Conservation (phyloP, 64 coral and sea anemone species). For the Catalaphyllia jardinei region DNA sequence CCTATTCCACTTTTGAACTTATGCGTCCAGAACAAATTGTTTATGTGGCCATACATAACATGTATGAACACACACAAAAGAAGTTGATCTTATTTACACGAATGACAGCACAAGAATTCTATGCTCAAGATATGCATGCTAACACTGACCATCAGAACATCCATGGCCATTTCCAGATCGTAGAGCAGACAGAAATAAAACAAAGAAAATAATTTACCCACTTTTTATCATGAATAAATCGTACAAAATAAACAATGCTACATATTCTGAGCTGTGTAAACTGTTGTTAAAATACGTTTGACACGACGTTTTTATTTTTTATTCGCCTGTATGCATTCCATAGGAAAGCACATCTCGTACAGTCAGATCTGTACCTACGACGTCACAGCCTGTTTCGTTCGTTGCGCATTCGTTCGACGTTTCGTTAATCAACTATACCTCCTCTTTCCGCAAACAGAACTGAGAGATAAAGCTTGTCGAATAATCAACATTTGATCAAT, state of each 20-base stretch:
- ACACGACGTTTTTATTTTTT: not conserved
- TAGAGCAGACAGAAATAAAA: not conserved
- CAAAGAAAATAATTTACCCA: not conserved
- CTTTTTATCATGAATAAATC: not conserved
- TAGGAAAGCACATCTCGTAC: not conserved
- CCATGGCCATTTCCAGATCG: not conserved
- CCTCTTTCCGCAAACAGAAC: not conserved
- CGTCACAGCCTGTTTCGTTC: too few species aligned
- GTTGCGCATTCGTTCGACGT: not conserved
- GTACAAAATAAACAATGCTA: conserved; percentile 7
- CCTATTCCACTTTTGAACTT: not conserved
- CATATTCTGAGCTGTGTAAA: conserved; percentile 7
- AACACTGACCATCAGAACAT: not conserved
- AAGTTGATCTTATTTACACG: not conserved
- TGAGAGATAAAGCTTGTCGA: conserved; percentile 4
- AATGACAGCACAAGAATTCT: not conserved
- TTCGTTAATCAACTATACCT: not conserved
- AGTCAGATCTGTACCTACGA: too few species aligned
- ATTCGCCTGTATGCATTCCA: not conserved
- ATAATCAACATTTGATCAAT: conserved; percentile 38
- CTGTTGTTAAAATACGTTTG: conserved; percentile 15
- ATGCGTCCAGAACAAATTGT: not conserved
- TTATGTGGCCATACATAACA: not conserved
- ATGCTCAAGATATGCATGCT: not conserved
- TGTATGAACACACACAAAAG: conserved; percentile 1